Conservation (phyloP, 2,113 vertebrate genomes). For the Capreolus pygargus region DNA sequence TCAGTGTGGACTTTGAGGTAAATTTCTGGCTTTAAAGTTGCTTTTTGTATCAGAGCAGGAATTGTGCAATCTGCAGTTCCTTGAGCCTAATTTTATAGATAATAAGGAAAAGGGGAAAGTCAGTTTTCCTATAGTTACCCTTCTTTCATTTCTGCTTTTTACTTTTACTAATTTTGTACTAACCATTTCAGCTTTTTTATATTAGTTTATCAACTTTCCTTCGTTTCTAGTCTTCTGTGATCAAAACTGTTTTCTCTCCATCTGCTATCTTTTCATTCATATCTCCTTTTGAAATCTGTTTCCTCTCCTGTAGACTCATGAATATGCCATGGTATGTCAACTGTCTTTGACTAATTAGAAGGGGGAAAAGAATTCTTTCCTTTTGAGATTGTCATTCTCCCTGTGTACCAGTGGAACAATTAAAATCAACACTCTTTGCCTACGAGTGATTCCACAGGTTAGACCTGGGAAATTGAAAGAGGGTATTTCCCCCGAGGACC, state of each 20-base stretch:
- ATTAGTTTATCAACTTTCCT: conserved; percentile 31
- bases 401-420: conserved; percentile 48
- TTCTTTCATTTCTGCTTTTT: neutral
- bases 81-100: conserved; percentile 3
- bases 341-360: conserved; percentile 64
- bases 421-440: conserved; percentile 53
- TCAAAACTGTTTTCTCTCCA: conserved; percentile 59
- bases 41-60: neutral
- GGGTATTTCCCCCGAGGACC: neutral
- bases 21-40: neutral
- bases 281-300: conserved; percentile 56
- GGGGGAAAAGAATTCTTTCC: conserved; percentile 11
- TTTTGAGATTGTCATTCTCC: conserved; percentile 56
- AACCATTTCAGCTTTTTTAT: conserved; percentile 34
- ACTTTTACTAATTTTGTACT: conserved; percentile 34
- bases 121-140: conserved; percentile 15
- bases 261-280: conserved; percentile 60
- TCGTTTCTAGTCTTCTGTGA: conserved; percentile 53
- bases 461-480: neutral
- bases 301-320: conserved; percentile 51
- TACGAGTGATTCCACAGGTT: conserved; percentile 24
- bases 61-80: neutral
- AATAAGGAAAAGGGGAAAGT: conserved; percentile 22
- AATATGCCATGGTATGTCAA: conserved; percentile 64
- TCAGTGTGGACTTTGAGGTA: neutral